Evolutionary conservation across 2,888 invertebrate genomes (phyloP), one percentile per base, ranked within the genome.

Genomic region (Esperia sulphurella): DNA sequence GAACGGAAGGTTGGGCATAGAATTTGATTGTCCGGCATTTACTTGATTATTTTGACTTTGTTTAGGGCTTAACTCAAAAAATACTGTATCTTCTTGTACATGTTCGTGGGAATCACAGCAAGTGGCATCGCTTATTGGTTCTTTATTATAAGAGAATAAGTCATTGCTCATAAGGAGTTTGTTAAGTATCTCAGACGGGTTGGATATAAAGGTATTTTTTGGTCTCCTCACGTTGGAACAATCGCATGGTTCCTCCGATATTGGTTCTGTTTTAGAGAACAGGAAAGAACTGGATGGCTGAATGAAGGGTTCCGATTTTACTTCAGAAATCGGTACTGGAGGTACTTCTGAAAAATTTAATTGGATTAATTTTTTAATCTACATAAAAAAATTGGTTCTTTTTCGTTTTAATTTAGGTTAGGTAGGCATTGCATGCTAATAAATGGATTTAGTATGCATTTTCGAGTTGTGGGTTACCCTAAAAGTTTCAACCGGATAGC

Each of bases 41-140:
- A 33, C n/a, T 7, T 13, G 39, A 7, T 50, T 43, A 21, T 21
- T 21, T 28, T 57, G 61, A 10, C 30, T 60, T 43, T 62, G 59
- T 50, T 70, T 79, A 0, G 80, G 70, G 3, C 61, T 57, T 9
- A 83, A 58, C 50, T 87, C 83, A 1, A 84, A 69, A 39, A 75
- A 63, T 1, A 83, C 55, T 2, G 75, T 71, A 7, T 80, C 78
- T 52, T 86, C 84, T 33, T 76, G 73, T 0, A 71, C 46, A 29
- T 77, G 69, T 46, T 85, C 87, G 45, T 79, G 82, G 1, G 87
- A 84, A 12, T 79, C 76, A 51, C 88, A 88, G 54, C 88, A 88
- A 8, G 70, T 46, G 0, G 70, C 51, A 0, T 84, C 83, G 3
- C 66, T 60, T 1, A 59, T 14, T 5, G 75, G 70, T 7, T 82